Conservation (phyloP, 2,888 invertebrate species). For the Dryococelus australis region DNA sequence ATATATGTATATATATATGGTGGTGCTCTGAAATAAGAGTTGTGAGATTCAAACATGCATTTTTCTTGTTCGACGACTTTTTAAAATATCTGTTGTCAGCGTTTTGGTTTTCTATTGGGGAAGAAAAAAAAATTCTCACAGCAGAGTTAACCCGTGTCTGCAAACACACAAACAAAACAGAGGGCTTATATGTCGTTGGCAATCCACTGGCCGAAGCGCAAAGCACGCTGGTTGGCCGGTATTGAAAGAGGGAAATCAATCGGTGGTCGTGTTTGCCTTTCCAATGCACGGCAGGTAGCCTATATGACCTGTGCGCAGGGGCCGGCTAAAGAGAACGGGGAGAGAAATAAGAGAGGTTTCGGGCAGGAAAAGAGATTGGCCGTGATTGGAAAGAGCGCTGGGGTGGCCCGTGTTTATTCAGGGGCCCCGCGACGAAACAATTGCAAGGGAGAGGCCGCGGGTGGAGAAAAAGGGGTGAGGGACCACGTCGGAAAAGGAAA, state of each 20-base stretch:
- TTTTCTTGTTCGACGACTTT: not conserved
- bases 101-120: not conserved
- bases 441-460: not conserved
- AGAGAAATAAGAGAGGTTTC: not conserved
- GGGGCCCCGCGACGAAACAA: not conserved
- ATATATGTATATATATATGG: too few species aligned
- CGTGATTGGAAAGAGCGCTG: not conserved
- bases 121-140: not conserved
- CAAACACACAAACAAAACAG: not conserved
- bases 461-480: not conserved
- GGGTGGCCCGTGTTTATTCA: not conserved
- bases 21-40: not conserved
- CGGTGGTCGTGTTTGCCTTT: slow-evolving; percentile 1
- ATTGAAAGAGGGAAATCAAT: slow-evolving; percentile 16
- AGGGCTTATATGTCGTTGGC: not conserved
- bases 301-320: not conserved
- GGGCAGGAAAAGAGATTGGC: not conserved
- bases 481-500: not conserved
- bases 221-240: not conserved
- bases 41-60: not conserved
- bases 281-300: slow-evolving; percentile 9
- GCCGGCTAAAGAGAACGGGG: not conserved
- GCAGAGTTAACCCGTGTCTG: not conserved
- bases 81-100: not conserved
- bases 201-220: not conserved